Base-by-base conservation (phyloP, 2,113 vertebrate species). In the Caloenas nicobarica region DNA sequence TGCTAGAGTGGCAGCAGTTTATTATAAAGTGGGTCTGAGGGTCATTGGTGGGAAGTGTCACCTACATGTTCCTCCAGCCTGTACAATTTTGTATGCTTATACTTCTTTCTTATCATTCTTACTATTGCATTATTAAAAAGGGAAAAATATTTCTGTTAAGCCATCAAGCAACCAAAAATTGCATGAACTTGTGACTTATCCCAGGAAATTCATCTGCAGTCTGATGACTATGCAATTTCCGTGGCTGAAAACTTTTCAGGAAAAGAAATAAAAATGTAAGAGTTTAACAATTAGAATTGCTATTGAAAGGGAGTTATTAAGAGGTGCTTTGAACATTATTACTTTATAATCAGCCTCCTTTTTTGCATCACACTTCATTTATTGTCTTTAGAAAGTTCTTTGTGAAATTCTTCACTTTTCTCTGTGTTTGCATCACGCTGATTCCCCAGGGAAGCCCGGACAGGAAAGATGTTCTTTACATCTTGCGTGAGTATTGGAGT, bases 221-320 rank as follows among this genome's bases (percentile, higher is more conserved):
- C 96, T 96, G 95, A 71, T 97, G 97, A 98, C 98, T 98, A 98
- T 97, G 97, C 98, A 98, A 97, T 97, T 98, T 97, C 96, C 97
- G 95, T 92, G 93, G 97, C 97, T 81, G 93, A 94, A 89, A 82
- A 92, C 48, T 91, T 96, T 93, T 82, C 81, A 95, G 68, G 51
- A 64, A 82, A 91, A 91, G 60, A 87, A 92, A 78, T 81, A 5
- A 61, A 95, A 85, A 83, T 65, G 44, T 91, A 57, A 68, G 46
- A 72, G 80, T 86, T 73, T 61, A 81, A 73, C 74, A 76, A 72
- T 96, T 95, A 50, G 48, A 51, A 56, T 78, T 91, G 88, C 84
- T 95, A 31, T 56, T 70, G 58, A 96, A 92, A 94, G 51, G 36
- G 64, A 91, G 13, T 69, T 79, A 89, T 79, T 95, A 95, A 95